A percentile compares a stretch with the other conserved stretches of the same genome.
These are phyloP conservation scores for Drosophila pruinosa DNA, from an alignment of 1,140 invertebrate species.

Conservation along the genomic window DNA sequence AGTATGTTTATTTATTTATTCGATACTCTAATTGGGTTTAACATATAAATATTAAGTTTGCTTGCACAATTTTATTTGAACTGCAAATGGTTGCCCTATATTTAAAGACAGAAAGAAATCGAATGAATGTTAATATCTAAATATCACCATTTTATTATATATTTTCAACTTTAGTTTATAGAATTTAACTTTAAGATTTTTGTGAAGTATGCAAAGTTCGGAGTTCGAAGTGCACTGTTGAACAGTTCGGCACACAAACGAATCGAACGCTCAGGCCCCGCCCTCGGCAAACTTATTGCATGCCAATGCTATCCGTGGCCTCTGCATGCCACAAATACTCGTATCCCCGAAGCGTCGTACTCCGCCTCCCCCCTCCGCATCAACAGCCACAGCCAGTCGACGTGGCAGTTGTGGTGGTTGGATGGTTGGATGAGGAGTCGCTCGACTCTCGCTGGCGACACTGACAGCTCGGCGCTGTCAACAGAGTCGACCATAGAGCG, in stretches of 20 bases:
- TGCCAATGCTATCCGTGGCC: conserved; percentile 42
- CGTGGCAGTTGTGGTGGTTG: not conserved
- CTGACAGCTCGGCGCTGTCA: conserved; percentile 54
- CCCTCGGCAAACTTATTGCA: conserved; percentile 13
- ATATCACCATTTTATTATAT: not conserved
- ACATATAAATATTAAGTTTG: too few relatives aligned
- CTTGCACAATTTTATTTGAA: too few relatives aligned
- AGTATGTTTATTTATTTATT: too few relatives aligned
- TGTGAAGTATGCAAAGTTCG: not conserved
- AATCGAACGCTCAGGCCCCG: not conserved
- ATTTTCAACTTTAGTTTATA: not conserved
- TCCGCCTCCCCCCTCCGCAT: not conserved
- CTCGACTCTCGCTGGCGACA: conserved; percentile 9
- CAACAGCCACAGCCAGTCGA: not conserved
- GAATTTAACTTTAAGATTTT: not conserved
- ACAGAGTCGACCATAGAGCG: conserved; percentile 37
- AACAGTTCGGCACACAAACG: not conserved
- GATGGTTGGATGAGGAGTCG: conserved; percentile 1
- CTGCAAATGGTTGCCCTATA: too few relatives aligned
- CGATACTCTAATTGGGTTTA: too few relatives aligned
- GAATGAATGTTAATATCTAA: not conserved
- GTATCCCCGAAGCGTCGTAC: too few relatives aligned
- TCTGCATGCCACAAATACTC: conserved; percentile 43
- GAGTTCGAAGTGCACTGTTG: conserved; percentile 6
- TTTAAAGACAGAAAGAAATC: too few relatives aligned